These are phyloP conservation scores for Spodoptera picta DNA, from an alignment of 2,888 invertebrate species.

Conservation along the genomic window DNA sequence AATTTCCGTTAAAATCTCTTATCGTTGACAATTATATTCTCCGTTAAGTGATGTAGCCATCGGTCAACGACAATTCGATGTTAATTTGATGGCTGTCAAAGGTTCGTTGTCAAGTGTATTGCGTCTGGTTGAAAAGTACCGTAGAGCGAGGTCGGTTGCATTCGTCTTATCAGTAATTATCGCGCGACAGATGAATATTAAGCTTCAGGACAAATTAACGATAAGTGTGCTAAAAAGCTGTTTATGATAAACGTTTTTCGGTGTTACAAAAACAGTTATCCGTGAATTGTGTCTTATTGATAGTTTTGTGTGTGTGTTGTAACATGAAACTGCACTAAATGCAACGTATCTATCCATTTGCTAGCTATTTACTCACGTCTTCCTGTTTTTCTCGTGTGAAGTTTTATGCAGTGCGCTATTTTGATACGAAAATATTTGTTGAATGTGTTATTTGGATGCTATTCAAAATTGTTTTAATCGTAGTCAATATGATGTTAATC, in stretches of 20 bases:
- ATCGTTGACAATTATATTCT: conserved; percentile 68
- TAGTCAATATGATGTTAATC: no score
- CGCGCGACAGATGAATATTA: conserved; percentile 45
- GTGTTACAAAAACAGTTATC: conserved; percentile 47
- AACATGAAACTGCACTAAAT: conserved; percentile 60
- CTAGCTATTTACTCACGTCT: conserved; percentile 57
- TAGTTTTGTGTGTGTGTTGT: conserved; percentile 52
- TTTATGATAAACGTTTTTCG: conserved; percentile 35
- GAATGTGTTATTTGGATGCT: no score
- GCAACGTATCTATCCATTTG: conserved; percentile 58
- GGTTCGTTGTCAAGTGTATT: conserved; percentile 61
- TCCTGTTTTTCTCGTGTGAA: conserved; percentile 55
- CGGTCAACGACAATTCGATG: conserved; percentile 75
- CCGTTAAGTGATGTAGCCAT: conserved; percentile 76
- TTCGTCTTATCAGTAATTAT: conserved; percentile 59
- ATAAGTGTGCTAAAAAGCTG: conserved; percentile 39
- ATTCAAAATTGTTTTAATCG: no score
- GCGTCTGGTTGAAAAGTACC: conserved; percentile 50
- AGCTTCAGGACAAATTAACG: conserved; percentile 43
- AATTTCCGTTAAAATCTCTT: conserved; percentile 77
- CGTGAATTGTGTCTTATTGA: conserved; percentile 25
- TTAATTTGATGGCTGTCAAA: conserved; percentile 81
- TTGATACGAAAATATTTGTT: no score
- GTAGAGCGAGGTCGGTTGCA: conserved; percentile 55
- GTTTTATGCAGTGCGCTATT: conserved; percentile 24